A percentile compares a stretch with the other conserved stretches of the same genome.
These are phyloP conservation scores for Rhabditoides inermis DNA, from an alignment of 2,888 invertebrate genomes.

Conservation along the genomic window DNA sequence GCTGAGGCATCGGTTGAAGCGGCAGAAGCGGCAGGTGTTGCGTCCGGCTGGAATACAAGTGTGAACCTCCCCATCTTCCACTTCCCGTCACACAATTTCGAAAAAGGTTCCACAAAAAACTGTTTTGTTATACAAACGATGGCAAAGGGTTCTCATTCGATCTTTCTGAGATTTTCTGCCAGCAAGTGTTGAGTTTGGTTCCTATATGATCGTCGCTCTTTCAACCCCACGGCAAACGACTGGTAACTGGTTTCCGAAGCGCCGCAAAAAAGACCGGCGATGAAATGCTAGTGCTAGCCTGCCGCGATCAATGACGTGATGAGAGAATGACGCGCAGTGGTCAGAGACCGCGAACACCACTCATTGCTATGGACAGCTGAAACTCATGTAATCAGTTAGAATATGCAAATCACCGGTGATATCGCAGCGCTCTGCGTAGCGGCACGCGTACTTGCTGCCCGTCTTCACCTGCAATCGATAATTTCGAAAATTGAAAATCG, in stretches of 20 bases:
- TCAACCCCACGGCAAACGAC: no score
- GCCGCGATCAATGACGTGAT: background rate
- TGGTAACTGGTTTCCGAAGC: background rate
- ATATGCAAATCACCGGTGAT: conserved; percentile 29
- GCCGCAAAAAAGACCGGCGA: background rate
- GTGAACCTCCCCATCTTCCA: no score
- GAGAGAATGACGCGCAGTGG: no score
- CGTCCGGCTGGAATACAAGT: conserved; percentile 33
- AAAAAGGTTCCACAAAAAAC: conserved; percentile 5
- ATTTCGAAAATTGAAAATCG: no score
- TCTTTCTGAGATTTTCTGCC: no score
- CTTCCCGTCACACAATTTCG: no score
- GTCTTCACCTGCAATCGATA: no score
- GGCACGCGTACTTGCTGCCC: conserved; percentile 37
- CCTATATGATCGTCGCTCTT: no score
- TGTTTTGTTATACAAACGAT: no score
- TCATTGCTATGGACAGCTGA: background rate
- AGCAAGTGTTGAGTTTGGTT: no score
- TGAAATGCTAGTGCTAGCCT: background rate
- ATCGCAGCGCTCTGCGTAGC: conserved; percentile 42
- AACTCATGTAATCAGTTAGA: conserved; percentile 3
- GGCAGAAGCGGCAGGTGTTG: conserved; percentile 46
- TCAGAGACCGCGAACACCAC: no score
- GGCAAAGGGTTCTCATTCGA: no score
- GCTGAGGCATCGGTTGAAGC: conserved; percentile 32